Evolutionary conservation across 2,797 vertebrate genomes (phyloP).

Genomic region (Lepus oiostolus): DNA sequence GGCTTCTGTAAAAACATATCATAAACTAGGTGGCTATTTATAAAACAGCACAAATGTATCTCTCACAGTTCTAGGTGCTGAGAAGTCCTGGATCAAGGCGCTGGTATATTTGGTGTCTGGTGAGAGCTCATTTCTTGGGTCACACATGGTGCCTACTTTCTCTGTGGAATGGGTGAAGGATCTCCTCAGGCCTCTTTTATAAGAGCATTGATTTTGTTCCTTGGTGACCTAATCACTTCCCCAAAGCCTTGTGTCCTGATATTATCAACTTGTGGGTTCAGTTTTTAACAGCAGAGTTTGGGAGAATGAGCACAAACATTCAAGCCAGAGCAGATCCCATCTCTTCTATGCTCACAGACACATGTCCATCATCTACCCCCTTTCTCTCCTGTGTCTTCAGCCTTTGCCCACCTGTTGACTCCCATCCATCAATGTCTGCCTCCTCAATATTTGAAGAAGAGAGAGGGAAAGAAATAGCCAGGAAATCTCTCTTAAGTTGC

Average conservation of each 20-base stretch:
- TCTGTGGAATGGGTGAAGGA: not conserved
- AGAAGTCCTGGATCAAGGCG: no score
- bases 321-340: not conserved
- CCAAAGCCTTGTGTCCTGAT: not conserved
- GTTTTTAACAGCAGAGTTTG: not conserved
- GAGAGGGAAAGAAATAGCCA: not conserved
- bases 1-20: not conserved
- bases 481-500: not conserved
- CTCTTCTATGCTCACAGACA: not conserved
- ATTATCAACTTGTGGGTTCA: not conserved
- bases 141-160: not conserved
- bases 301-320: not conserved
- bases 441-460: not conserved
- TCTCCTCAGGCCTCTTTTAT: not conserved
- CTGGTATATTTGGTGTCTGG: no score
- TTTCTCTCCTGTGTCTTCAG: not conserved
- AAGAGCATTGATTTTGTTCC: no score
- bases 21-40: not conserved
- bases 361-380: not conserved
- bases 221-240: not conserved
- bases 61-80: no score
- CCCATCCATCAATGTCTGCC: not conserved
- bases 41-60: not conserved
- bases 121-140: no score
- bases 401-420: no score